Conservation (phyloP, 1,140 invertebrate genomes). For the Nasonia giraulti region DNA sequence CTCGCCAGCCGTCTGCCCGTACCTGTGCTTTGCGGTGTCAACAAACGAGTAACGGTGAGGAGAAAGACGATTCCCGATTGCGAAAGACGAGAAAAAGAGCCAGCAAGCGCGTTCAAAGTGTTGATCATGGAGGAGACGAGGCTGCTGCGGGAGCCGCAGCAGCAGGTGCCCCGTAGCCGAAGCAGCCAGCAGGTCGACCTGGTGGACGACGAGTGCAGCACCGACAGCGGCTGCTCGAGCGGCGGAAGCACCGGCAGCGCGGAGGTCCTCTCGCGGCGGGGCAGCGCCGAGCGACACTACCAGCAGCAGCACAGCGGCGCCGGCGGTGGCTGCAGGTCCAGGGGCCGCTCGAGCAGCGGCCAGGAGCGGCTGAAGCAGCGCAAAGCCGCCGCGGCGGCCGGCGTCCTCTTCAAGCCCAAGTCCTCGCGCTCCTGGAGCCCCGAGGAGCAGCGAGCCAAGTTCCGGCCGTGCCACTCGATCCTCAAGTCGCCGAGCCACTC, state of each 20-base stretch:
- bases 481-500: constrained; percentile 62
- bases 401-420: constrained; percentile 48
- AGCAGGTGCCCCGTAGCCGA: background rate
- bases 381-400: constrained; percentile 45
- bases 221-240: constrained; percentile 70
- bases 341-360: constrained; percentile 56
- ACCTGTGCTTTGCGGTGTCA: no score
- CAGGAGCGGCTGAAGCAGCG: constrained; percentile 60
- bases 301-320: background rate
- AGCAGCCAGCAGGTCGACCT: constrained; percentile 52
- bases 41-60: no score
- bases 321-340: constrained; percentile 50
- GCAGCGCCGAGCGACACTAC: constrained; percentile 61
- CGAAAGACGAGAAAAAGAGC: background rate
- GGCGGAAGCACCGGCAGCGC: constrained; percentile 66
- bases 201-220: constrained; percentile 68
- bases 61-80: no score
- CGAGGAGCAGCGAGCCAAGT: constrained; percentile 40
- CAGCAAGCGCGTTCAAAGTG: background rate
- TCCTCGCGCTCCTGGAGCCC: constrained; percentile 68
- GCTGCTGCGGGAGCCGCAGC: background rate
- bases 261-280: constrained; percentile 61
- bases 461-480: constrained; percentile 37
- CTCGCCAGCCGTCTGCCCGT: no score
- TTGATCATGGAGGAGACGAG: background rate